These are phyloP conservation scores for Dromococcyx pavoninus DNA, from an alignment of 2,797 vertebrate genomes.

Conservation along the genomic window DNA sequence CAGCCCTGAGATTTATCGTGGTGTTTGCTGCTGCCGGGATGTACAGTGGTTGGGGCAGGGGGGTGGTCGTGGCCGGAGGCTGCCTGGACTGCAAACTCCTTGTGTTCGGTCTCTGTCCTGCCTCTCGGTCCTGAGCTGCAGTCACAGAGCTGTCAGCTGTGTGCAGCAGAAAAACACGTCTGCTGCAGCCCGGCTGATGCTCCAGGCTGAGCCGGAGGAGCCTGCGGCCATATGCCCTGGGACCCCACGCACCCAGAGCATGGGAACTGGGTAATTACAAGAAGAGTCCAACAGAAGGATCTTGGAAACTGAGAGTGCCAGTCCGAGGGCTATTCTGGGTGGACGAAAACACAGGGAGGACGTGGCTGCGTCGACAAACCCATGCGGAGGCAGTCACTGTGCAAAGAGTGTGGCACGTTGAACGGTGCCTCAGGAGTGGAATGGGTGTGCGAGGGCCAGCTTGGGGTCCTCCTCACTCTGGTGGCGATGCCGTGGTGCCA, in stretches of 20 bases:
- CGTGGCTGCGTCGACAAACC: background rate
- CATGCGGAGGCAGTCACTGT: fast-evolving
- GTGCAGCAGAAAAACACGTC: background rate
- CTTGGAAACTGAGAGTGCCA: background rate
- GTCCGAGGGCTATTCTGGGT: background rate
- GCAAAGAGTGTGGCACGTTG: background rate
- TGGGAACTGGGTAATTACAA: fast-evolving
- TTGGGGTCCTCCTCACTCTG: background rate
- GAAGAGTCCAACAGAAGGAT: background rate
- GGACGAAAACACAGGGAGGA: background rate
- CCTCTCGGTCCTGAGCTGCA: background rate
- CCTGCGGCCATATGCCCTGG: fast-evolving
- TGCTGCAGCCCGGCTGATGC: background rate
- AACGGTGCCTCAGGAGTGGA: background rate
- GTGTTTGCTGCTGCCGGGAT: background rate
- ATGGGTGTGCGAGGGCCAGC: no score
- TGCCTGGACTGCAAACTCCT: background rate
- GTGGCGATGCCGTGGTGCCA: no score
- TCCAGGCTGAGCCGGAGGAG: background rate
- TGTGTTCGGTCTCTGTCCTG: background rate
- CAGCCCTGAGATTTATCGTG: background rate
- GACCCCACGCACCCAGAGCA: fast-evolving
- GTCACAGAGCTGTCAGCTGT: background rate
- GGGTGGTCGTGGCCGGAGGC: background rate
- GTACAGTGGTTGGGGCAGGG: background rate